Evolutionary conservation across 1,140 invertebrate species (phyloP).

Genomic region (Agraylea sexmaculata): DNA sequence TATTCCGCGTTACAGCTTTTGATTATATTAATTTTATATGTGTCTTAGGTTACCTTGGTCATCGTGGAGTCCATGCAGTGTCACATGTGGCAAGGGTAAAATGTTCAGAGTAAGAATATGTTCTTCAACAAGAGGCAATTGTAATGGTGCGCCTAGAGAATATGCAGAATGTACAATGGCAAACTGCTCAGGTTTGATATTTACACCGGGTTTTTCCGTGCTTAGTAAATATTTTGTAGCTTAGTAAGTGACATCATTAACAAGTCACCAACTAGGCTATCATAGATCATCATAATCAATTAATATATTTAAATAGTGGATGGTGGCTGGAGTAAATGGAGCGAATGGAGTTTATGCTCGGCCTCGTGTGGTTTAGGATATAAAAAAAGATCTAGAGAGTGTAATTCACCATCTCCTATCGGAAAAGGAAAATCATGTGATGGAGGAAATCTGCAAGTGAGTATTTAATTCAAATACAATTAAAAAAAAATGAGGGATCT

Average conservation of each 20-base stretch:
- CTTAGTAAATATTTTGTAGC: no score
- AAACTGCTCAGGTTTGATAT: slow-evolving; percentile 8
- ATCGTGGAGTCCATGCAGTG: slow-evolving; percentile 21
- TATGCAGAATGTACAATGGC: slow-evolving; percentile 3
- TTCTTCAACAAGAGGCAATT: slow-evolving; percentile 5
- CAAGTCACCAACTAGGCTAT: not conserved
- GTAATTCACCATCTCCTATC: slow-evolving; percentile 24
- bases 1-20: no score
- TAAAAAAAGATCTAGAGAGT: slow-evolving; percentile 29
- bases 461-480: not conserved
- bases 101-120: slow-evolving; percentile 19
- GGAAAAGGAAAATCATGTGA: slow-evolving; percentile 28
- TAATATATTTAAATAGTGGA: slow-evolving; percentile 9
- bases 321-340: slow-evolving; percentile 29
- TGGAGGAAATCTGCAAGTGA: slow-evolving; percentile 37
- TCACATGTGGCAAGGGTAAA: slow-evolving; percentile 22
- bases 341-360: slow-evolving; percentile 42
- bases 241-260: no score
- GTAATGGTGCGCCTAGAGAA: slow-evolving; percentile 8
- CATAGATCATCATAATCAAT: not conserved
- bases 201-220: no score
- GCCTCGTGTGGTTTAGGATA: slow-evolving; percentile 43
- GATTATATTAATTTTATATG: not conserved
- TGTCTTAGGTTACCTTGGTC: slow-evolving; percentile 22
- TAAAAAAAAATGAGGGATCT: not conserved